Evolutionary conservation across 2,888 invertebrate genomes (phyloP).

Genomic region (Liopterus haemorrhoidalis): DNA sequence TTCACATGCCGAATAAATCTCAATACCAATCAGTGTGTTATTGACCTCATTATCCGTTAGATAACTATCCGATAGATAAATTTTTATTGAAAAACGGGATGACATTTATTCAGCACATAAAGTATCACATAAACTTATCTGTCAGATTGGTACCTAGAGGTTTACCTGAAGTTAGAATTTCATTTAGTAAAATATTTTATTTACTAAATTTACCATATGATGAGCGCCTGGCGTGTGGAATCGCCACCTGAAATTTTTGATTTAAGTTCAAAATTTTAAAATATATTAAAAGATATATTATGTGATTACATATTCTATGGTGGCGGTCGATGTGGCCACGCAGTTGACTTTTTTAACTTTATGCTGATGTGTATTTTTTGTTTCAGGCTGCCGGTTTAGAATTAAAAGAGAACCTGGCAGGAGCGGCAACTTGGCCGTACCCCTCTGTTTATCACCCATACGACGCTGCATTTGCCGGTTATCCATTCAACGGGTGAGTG

Average conservation of each 20-base stretch:
- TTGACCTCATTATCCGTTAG: too few species aligned
- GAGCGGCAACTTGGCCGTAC: slow-evolving; percentile 83
- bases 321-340: neutral
- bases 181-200: too few species aligned
- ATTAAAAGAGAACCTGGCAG: slow-evolving; percentile 81
- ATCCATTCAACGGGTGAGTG: slow-evolving; percentile 93
- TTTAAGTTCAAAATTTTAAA: neutral
- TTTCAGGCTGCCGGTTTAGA: slow-evolving; percentile 77
- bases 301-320: neutral
- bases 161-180: too few species aligned
- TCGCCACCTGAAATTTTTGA: neutral
- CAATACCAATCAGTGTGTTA: too few species aligned
- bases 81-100: too few species aligned
- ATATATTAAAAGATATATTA: neutral
- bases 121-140: too few species aligned
- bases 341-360: slow-evolving; percentile 3
- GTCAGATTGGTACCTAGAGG: too few species aligned
- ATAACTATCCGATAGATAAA: too few species aligned
- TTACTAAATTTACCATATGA: too few species aligned
- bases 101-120: too few species aligned
- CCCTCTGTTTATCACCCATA: slow-evolving; percentile 90
- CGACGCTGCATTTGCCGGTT: slow-evolving; percentile 86
- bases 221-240: too few species aligned
- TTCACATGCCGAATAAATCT: too few species aligned
- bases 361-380: slow-evolving; percentile 28